Base-by-base conservation (phyloP, 2,113 vertebrate genomes). In the Atlantisia rogersi region DNA sequence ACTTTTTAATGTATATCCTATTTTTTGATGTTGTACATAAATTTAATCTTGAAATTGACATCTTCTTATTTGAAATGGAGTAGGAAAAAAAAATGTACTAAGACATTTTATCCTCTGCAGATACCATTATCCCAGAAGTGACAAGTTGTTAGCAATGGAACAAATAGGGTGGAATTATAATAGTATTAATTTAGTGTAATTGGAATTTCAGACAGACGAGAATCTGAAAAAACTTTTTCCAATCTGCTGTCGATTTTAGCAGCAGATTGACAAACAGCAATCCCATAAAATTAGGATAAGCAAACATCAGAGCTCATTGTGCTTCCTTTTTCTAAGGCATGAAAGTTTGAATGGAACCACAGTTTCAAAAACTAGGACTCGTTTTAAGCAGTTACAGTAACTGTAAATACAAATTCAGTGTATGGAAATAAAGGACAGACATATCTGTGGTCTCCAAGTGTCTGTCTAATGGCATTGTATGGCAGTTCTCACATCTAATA, bases 381-480 rank as follows among this genome's bases (percentile, higher is more conserved):
- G 3, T 40, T 78, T 58, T 32, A 73, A 53, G 42, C 15, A 42
- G 40, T 59, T 53, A 10, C 15, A 50, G 22, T 25, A 52, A 28
- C 8, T 71, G 46, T 35, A 73, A 82, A 73, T 25, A 77, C 5
- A 59, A 32, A 69, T 59, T 35, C 10, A 10, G 1, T 42, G 5
- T 29, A 10, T 9, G 9, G 3, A 5, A 70, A 24, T 29, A 50
- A 44, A 82, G 22, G 28, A 5, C 18, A 75, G 40, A 16, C 4
- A 3, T 48, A 75, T 15, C 29, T 29, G 2, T 0, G 0, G 14
- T 31, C 17, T 50, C 21, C 24, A 58, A 6, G 26, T 31, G 15
- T 44, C 37, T n/a, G 3, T 12, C 28, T 39, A 12, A 55, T 35
- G n/a, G 42, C 25, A 16, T 31, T 44, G 18, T 48, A 6, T 50